Percentiles rank a stretch among this genome's conserved stretches.
Evolutionary conservation across 2,797 vertebrate species (phyloP).

Genomic region (Cuniculus paca): DNA sequence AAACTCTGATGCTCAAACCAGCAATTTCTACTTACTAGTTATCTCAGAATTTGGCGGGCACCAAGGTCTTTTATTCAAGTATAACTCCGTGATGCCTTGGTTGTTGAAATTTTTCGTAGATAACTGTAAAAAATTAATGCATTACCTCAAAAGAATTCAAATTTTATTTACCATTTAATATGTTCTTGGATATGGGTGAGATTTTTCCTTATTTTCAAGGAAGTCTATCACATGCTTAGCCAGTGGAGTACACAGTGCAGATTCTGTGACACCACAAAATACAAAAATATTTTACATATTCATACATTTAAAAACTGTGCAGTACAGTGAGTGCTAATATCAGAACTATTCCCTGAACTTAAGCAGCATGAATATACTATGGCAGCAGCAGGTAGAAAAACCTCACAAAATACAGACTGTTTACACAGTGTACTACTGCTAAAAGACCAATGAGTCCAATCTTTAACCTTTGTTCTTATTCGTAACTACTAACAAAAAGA

Average conservation of each 20-base stretch:
- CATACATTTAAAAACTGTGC: conserved; percentile 86
- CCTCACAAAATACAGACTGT: conserved; percentile 80
- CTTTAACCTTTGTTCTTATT: conserved; percentile 78
- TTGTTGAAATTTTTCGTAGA: conserved; percentile 14
- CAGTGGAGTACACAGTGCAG: conserved; percentile 84
- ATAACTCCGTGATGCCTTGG: background rate
- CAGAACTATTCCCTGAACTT: conserved; percentile 76
- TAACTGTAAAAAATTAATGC: conserved; percentile 65
- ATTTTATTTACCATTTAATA: conserved; percentile 86
- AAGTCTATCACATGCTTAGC: conserved; percentile 83
- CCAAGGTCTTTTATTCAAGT: background rate
- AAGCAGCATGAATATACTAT: conserved; percentile 82
- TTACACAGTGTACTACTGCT: conserved; percentile 86
- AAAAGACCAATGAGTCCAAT: conserved; percentile 85
- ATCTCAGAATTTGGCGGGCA: background rate
- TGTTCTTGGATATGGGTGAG: conserved; percentile 83
- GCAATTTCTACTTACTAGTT: background rate
- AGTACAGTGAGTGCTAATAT: conserved; percentile 79
- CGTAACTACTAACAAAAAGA: conserved; percentile 65
- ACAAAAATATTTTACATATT: conserved; percentile 87
- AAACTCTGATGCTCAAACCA: background rate
- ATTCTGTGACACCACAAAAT: conserved; percentile 84
- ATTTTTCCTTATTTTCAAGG: conserved; percentile 82
- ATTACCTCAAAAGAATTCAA: conserved; percentile 78
- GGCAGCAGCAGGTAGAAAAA: conserved; percentile 84